Base-by-base conservation (phyloP, 2,113 vertebrate genomes). In the Anoplopoma fimbria region DNA sequence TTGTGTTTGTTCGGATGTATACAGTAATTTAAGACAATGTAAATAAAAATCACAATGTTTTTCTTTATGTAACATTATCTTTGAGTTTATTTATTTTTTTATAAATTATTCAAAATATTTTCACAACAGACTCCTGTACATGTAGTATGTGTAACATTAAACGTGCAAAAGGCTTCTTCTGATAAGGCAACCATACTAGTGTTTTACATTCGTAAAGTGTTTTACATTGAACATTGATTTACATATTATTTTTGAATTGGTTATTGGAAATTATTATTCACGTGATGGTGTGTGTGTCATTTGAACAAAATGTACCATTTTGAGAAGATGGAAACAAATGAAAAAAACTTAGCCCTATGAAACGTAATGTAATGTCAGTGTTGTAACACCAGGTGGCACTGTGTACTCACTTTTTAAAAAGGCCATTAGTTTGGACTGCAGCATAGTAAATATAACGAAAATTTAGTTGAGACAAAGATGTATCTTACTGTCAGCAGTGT, bases 371-470 rank as follows among this genome's bases (percentile, higher is more conserved):
- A 75, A 51, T 70, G 9, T 49, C 23, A 27, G 0, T 4, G 4
- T 14, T 45, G 0, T 33, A 33, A 80, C 93, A 87, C 40, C 31
- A 87, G 89, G 33, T 65, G 88, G 60, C 69, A 31, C 55, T 68
- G 58, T 82, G 29, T 0, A 12, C 74, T 19, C 9, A 9, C 4
- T 13, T 67, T 69, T 12, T n/a, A n/a, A 15, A 62, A 36, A 67
- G 31, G 1, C 10, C n/a, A 27, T 6, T 8, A 2, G 19, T 49
- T 49, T 23, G 8, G 9, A 13, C 58, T 38, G 40, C 15, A 71
- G 19, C 9, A 14, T n/a, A 17, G 14, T 2, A 29, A 7, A 36
- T 15, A 6, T 23, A 14, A 58, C 7, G 14, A 13, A 27, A 25
- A 38, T 69, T 13, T 13, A 65, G 21, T 51, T 4, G 13, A 33